A percentile compares a stretch with the other conserved stretches of the same genome.
Conservation (phyloP, 2,888 invertebrate species). For the Eubasilissa splendida region DNA sequence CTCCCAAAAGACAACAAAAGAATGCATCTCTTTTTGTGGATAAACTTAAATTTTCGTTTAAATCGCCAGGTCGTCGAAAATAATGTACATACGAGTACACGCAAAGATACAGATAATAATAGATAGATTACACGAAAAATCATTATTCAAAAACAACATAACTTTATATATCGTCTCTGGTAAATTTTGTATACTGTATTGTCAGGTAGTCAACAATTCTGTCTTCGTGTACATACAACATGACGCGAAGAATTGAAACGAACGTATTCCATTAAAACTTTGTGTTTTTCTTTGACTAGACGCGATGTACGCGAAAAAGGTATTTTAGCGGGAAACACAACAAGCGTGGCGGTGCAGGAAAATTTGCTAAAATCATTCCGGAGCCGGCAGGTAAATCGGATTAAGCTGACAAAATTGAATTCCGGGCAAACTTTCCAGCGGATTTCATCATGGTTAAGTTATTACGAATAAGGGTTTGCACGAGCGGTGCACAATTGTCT, state of each 20-base stretch:
- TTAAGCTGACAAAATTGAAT: slow-evolving; percentile 23
- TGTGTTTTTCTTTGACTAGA: slow-evolving; percentile 21
- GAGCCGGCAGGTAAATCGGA: slow-evolving; percentile 16
- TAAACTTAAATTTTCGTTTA: no score
- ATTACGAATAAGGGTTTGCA: slow-evolving; percentile 3
- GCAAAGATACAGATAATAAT: no score
- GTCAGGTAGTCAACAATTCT: no score
- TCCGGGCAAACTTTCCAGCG: slow-evolving; percentile 16
- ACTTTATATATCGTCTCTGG: no score
- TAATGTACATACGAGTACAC: no score
- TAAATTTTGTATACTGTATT: no score
- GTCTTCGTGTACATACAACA: not conserved
- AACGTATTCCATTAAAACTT: slow-evolving; percentile 18
- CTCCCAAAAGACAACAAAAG: no score
- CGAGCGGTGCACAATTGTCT: slow-evolving; percentile 3
- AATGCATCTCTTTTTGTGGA: no score
- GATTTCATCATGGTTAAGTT: slow-evolving; percentile 8
- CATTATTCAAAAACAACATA: no score
- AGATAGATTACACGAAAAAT: no score
- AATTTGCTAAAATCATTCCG: slow-evolving; percentile 19
- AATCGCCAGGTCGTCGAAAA: no score
- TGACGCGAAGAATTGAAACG: slow-evolving; percentile 10
- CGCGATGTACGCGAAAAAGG: not conserved
- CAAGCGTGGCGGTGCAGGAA: not conserved
- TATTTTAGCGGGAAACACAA: slow-evolving; percentile 5